Evolutionary conservation across 2,888 invertebrate species (phyloP), one percentile per base, ranked within the genome.

Genomic region (Drosophila anomelani): DNA sequence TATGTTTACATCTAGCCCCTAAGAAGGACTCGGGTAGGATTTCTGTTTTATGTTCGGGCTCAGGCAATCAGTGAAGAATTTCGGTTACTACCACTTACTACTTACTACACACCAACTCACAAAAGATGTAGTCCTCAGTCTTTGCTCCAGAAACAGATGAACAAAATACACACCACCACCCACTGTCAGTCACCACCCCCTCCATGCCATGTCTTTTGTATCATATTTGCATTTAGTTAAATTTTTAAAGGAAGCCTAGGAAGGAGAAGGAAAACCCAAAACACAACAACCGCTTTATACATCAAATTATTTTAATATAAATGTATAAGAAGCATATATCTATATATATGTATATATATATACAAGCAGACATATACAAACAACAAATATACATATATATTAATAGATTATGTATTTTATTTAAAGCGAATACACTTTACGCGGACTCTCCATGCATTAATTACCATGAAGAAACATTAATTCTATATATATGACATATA

Each of bases 381-480:
- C 75, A 74, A 74, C 53, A 61, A 61, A 23, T 51, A 72, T 15
- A 44, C 61, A 61, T 57, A 73, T 72, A 67, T 17, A 41, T 69
- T 77, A 85, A 80, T 79, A 80, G 80, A 85, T 87, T 83, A 83
- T 82, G 87, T 89, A 90, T 90, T 85, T 87, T 85, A 83, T 75
- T 82, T 78, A 68, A 67, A 58, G 55, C 55, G 55, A 70, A 41
- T 54, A 53, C 54, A 73, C 83, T 80, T 85, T 79, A 79, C 81
- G 85, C 80, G 78, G 74, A 84, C 77, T 81, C 77, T 77, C 66
- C 70, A 80, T 63, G 76, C 57, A 51, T 56, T 51, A 32, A 47
- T 61, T 73, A 43, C 68, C 57, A 54, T 57, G 53, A 61, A 12
- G 46, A 41, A 38, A 63, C 64, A 47, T 55, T 29, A 55, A 58